Percentiles rank a stretch among this genome's conserved stretches.
Conservation (phyloP, 2,888 invertebrate genomes). For the Himalopsyche anomala region DNA sequence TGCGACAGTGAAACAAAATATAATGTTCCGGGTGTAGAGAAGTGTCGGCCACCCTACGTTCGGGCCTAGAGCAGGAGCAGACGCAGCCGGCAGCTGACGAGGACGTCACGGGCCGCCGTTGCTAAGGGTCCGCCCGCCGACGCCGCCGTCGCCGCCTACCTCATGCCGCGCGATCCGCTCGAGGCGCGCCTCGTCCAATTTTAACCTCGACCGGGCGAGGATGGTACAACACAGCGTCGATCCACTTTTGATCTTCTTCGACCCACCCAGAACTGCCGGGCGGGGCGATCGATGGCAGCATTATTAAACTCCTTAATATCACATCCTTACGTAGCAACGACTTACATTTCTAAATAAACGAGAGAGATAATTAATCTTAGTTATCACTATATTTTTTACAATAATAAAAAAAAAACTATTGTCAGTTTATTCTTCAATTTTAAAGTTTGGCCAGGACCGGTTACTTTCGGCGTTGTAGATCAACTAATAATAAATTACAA, state of each 20-base stretch:
- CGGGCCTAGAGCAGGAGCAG: conserved; percentile 55
- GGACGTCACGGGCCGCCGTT: conserved; percentile 61
- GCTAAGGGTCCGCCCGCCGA: conserved; percentile 77
- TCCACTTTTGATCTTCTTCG: conserved; percentile 65
- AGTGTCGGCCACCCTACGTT: conserved; percentile 47
- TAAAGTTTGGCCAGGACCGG: too few species aligned
- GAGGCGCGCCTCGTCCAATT: conserved; percentile 71
- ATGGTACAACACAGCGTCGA: conserved; percentile 67
- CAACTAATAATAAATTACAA: too few species aligned
- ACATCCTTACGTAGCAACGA: neutral
- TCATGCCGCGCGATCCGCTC: conserved; percentile 66
- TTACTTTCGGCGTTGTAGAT: too few species aligned
- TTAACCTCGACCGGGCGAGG: conserved; percentile 41
- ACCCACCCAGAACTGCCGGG: conserved; percentile 26
- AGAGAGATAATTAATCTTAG: too few species aligned
- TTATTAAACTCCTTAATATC: neutral
- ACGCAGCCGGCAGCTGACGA: conserved; percentile 69
- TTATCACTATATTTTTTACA: too few species aligned
- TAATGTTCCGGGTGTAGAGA: conserved; percentile 47
- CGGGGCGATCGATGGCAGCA: conserved; percentile 48
- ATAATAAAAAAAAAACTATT: too few species aligned
- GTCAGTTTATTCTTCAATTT: too few species aligned
- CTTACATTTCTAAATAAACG: too few species aligned
- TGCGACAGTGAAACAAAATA: conserved; percentile 70
- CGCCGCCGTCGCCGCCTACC: conserved; percentile 74